Percentiles rank a stretch among this genome's conserved stretches.
phyloP scores from a whole-genome alignment of 2,113 vertebrate genomes.

The Phainopepla nitens region DNA sequence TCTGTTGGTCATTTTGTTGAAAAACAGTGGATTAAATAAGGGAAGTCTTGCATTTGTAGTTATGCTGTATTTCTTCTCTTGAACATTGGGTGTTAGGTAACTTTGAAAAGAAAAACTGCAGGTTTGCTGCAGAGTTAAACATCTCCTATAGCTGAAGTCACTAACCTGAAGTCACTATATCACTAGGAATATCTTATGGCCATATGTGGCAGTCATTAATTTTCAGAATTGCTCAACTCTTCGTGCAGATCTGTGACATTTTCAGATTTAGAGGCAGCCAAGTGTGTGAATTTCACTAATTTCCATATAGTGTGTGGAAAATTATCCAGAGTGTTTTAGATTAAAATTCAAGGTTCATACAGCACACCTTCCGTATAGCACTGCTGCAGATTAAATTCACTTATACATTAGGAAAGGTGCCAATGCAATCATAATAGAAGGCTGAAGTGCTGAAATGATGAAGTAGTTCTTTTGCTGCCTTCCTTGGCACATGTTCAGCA shows the following conservation, averaged over 20 bases:
- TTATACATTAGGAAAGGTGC: slow-evolving; percentile 63
- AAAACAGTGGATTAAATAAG: background rate
- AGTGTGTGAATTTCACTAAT: slow-evolving; percentile 22
- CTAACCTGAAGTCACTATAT: background rate
- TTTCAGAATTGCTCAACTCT: background rate
- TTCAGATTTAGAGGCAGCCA: slow-evolving; percentile 27
- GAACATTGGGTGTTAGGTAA: background rate
- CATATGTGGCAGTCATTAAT: background rate
- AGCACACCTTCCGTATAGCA: slow-evolving; percentile 17
- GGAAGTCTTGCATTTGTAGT: background rate
- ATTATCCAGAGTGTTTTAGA: slow-evolving; percentile 31
- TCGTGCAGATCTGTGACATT: background rate
- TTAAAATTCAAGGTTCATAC: slow-evolving; percentile 60
- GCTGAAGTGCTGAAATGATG: slow-evolving; percentile 56
- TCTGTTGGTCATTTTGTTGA: background rate
- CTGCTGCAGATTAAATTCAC: slow-evolving; percentile 64
- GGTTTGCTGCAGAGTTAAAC: background rate
- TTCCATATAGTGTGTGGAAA: slow-evolving; percentile 34
- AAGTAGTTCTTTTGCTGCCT: slow-evolving; percentile 13
- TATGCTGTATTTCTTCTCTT: background rate
- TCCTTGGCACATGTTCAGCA: slow-evolving; percentile 42
- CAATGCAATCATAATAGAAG: slow-evolving; percentile 61
- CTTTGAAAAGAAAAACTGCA: background rate
- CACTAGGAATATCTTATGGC: background rate
- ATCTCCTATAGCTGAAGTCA: background rate